A percentile compares a stretch with the other conserved stretches of the same genome.
Conservation (phyloP, 2,113 vertebrate species). For the Papio anubis region DNA sequence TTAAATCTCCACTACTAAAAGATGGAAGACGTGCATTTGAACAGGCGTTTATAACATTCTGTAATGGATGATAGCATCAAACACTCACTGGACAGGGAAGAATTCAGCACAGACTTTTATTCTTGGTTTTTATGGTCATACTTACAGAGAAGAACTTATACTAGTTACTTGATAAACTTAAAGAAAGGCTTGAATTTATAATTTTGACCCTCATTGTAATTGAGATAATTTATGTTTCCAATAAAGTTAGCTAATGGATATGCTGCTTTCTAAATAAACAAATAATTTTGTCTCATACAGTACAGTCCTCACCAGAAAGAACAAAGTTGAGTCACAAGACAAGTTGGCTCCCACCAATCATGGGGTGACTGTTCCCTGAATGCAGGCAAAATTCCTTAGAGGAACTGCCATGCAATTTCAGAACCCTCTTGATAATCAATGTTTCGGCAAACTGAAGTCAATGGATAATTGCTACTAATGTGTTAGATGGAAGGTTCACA, state of each 20-base stretch:
- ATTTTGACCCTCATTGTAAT: background rate
- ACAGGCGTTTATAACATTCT: background rate
- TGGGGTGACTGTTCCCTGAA: background rate
- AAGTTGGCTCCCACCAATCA: background rate
- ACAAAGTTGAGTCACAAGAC: background rate
- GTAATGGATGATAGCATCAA: no score
- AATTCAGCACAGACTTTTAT: background rate
- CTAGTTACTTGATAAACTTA: background rate
- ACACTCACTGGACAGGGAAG: background rate
- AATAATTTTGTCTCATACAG: background rate
- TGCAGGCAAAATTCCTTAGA: background rate
- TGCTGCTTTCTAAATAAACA: background rate
- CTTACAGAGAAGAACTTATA: background rate
- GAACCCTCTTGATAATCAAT: background rate
- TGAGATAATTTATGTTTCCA: background rate
- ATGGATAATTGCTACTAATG: background rate
- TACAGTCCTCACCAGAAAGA: background rate
- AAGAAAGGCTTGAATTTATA: background rate
- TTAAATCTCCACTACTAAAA: background rate
- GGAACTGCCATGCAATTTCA: background rate
- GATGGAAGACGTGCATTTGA: background rate
- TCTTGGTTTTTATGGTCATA: background rate
- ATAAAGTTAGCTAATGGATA: background rate
- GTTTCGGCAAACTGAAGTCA: background rate
- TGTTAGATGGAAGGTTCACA: background rate